Evolutionary conservation across 1,140 invertebrate species (phyloP).

Genomic region (Eriosoma lanigerum): DNA sequence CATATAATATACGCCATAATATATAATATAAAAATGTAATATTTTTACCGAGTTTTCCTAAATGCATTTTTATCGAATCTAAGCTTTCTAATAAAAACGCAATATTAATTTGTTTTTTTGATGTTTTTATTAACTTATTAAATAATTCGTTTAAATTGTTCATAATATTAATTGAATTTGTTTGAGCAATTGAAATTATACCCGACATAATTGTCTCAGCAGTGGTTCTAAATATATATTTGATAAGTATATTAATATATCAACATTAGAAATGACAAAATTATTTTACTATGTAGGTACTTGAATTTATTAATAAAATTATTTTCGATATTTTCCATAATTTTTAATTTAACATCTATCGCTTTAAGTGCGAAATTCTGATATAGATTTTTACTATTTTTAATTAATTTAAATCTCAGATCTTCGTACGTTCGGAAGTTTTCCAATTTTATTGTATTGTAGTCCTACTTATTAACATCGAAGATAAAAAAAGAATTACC

Average conservation of each 20-base stretch:
- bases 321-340: not conserved
- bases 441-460: constrained; percentile 7
- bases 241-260: not conserved
- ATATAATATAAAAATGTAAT: not conserved
- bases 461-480: not conserved
- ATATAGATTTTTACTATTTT: not conserved
- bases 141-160: not conserved
- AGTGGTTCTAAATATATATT: not conserved
- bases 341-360: not conserved
- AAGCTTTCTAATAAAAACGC: not conserved
- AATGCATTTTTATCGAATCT: not conserved
- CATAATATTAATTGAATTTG: not conserved
- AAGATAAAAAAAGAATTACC: too few relatives aligned
- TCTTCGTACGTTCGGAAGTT: constrained; percentile 33
- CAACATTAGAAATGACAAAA: too few relatives aligned
- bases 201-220: not conserved
- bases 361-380: not conserved
- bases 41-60: not conserved
- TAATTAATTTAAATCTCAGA: not conserved
- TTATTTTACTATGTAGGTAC: not conserved
- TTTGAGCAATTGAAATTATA: not conserved
- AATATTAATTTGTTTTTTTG: not conserved
- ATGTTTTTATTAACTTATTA: not conserved
- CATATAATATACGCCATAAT: too few relatives aligned
- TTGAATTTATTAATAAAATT: not conserved